Evolutionary conservation across 2,888 invertebrate species (phyloP).

Genomic region (Hipparchia semele): DNA sequence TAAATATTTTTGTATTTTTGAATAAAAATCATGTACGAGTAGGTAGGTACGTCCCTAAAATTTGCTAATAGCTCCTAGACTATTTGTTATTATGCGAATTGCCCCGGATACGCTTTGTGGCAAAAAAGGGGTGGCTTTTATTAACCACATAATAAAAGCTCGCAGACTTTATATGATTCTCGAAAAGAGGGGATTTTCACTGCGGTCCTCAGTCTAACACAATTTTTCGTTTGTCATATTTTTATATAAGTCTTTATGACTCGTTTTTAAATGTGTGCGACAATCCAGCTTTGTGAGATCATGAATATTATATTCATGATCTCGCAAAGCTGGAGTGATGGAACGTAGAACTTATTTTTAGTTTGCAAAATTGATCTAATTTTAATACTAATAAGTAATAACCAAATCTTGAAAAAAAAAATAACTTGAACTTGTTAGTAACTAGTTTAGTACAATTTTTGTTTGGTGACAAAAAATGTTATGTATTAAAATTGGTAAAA

Average conservation of each 20-base stretch:
- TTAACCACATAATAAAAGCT: constrained; percentile 24
- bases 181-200: constrained; percentile 22
- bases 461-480: too few species aligned
- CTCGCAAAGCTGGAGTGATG: too few species aligned
- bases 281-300: neutral
- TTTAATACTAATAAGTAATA: too few species aligned
- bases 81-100: constrained; percentile 22
- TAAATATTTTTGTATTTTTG: too few species aligned
- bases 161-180: constrained; percentile 17
- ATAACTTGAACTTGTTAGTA: too few species aligned
- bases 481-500: too few species aligned
- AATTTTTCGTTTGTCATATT: constrained; percentile 22
- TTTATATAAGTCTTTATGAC: constrained; percentile 10
- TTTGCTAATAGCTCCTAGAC: constrained; percentile 1
- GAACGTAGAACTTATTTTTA: neutral
- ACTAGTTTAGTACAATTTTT: too few species aligned
- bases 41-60: neutral
- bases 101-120: constrained; percentile 17
- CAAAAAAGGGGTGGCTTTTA: constrained; percentile 20
- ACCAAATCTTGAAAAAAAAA: too few species aligned
- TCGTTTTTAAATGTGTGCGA: neutral
- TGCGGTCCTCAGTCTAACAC: constrained; percentile 20
- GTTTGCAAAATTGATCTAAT: too few species aligned
- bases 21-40: too few species aligned
- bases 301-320: neutral